These are phyloP conservation scores for Bombyx mori DNA, from an alignment of 1,140 invertebrate genomes.

Conservation along the genomic window ASM3026992v2 NC_085129.1:2832501-2833000, in stretches of 20 bases:
- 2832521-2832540: too few species aligned
- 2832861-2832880: conserved; percentile 34
- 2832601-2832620: conserved; percentile 31
- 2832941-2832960: neutral
- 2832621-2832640: conserved; percentile 19
- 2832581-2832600: conserved; percentile 14
- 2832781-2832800: conserved; percentile 29
- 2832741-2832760: conserved; percentile 27
- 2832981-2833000: conserved; percentile 11
- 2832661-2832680: conserved; percentile 23
- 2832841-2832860: conserved; percentile 27
- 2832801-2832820: conserved; percentile 26
- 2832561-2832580: neutral
- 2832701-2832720: conserved; percentile 30
- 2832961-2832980: conserved; percentile 5
- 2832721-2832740: conserved; percentile 31
- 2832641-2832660: conserved; percentile 16
- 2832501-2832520: conserved; percentile 16
- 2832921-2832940: conserved; percentile 4
- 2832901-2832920: conserved; percentile 13
- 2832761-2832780: conserved; percentile 17
- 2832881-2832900: conserved; percentile 28
- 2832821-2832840: conserved; percentile 18
- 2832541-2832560: too few species aligned
- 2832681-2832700: conserved; percentile 26